Base-by-base conservation (phyloP, 2,888 invertebrate genomes). In the Caenorhabditis sp. region DNA sequence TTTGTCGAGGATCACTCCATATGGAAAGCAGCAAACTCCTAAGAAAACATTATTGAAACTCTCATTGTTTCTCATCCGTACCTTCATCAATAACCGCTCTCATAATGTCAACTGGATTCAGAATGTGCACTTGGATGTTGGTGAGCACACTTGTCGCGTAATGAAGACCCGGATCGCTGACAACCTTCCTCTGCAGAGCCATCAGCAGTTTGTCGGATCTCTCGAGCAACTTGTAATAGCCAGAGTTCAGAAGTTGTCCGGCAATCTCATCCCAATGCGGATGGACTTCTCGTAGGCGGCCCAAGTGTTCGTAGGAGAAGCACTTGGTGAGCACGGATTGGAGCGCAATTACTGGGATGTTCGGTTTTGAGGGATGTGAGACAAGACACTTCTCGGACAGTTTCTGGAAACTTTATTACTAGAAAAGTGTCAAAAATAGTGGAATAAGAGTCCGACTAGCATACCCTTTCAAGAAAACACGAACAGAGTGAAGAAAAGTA, bases 211-310 rank as follows among this genome's bases (percentile, higher is more conserved):
- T 78, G 50, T 84, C 84, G n/a, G 82, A 80, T 66, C 82, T 66
- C 46, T 84, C 81, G 37, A 84, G 43, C n/a, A 88, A 68, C 41
- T 82, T 76, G 50, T 86, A 88, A 52, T 88, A 88, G 32, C 84
- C 87, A 24, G 73, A 62, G 70, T 88, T 88, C 58, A 88, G 58
- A 27, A 88, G 50, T 53, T 88, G 88, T 17, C 88, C 88, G 30
- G 85, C 83, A 32, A 88, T 79, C 52, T 88, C 88, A 76, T 88
- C 88, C 86, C 85, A 86, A 71, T 86, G 86, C 0, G 88, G 88
- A 59, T 88, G 88, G 6, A 88, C 87, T 26, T 72, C 76, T 11
- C 88, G 81, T 8, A 88, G 71, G 17, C 68, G 70, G n/a, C 83
- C 83, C 32, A 88, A 65, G 65, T 72, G 78, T 32, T 70, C 74